Percentiles rank a stretch among this genome's conserved stretches.
Evolutionary conservation across 2,113 vertebrate genomes (phyloP).

Genomic region (Okapia johnstoni): DNA sequence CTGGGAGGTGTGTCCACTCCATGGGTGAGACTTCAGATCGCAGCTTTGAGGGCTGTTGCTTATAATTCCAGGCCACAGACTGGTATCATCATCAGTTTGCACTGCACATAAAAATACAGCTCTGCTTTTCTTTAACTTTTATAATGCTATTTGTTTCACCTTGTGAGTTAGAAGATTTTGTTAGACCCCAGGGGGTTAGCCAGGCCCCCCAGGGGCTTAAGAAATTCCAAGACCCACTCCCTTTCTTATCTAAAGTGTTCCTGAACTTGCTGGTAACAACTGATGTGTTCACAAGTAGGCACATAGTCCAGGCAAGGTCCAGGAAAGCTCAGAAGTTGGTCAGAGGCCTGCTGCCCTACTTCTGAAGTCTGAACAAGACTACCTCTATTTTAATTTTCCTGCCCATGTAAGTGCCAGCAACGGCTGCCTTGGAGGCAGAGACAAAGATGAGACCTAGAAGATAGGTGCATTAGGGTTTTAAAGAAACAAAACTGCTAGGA

Average conservation of each 20-base stretch:
- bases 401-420: no score
- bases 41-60: neutral
- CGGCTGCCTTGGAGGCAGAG: no score
- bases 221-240: neutral
- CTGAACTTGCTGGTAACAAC: neutral
- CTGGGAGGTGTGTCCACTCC: neutral
- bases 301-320: neutral
- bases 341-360: neutral
- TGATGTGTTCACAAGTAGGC: neutral
- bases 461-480: neutral
- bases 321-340: neutral
- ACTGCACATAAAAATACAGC: neutral
- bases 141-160: neutral
- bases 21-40: neutral
- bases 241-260: neutral
- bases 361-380: neutral
- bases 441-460: neutral
- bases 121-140: neutral
- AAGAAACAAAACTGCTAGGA: neutral
- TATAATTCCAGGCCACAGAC: neutral
- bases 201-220: neutral
- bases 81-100: neutral
- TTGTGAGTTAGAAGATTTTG: neutral
- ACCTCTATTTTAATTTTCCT: neutral
- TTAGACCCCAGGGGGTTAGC: neutral